Evolutionary conservation across 2,113 vertebrate genomes (phyloP).

Genomic region (Hippocampus comes): DNA sequence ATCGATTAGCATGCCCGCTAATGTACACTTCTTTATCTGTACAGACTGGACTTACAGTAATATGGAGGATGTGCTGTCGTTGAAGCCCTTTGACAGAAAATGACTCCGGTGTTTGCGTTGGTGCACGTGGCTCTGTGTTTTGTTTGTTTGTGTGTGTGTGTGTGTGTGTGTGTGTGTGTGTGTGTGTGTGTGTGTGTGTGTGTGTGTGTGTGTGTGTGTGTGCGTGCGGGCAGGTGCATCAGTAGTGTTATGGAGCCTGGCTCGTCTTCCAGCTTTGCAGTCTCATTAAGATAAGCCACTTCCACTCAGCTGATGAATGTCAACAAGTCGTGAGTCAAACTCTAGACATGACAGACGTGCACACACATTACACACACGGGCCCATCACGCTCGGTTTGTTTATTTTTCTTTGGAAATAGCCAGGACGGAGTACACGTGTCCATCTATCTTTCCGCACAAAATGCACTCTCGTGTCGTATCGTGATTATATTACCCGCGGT

Average conservation of each 20-base stretch:
- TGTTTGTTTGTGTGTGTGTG: not conserved
- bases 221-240: no score
- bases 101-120: conserved; percentile 13
- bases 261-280: conserved; percentile 17
- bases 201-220: not conserved
- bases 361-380: conserved; percentile 8
- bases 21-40: not conserved
- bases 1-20: conserved; percentile 11
- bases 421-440: conserved; percentile 9
- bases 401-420: conserved; percentile 16
- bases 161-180: not conserved
- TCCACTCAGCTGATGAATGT: conserved; percentile 24
- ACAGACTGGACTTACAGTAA: conserved; percentile 3
- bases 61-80: not conserved
- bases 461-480: not conserved
- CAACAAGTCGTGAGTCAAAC: conserved; percentile 38
- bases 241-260: conserved; percentile 21
- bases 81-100: not conserved
- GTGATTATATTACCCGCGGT: conserved; percentile 7
- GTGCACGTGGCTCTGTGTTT: not conserved
- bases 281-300: conserved; percentile 48
- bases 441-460: not conserved
- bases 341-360: conserved; percentile 20
- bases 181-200: no score
- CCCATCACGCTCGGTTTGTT: conserved; percentile 14